These are phyloP conservation scores for Subacronicta megacephala DNA, from an alignment of 2,888 invertebrate genomes.

Conservation along the genomic window DNA sequence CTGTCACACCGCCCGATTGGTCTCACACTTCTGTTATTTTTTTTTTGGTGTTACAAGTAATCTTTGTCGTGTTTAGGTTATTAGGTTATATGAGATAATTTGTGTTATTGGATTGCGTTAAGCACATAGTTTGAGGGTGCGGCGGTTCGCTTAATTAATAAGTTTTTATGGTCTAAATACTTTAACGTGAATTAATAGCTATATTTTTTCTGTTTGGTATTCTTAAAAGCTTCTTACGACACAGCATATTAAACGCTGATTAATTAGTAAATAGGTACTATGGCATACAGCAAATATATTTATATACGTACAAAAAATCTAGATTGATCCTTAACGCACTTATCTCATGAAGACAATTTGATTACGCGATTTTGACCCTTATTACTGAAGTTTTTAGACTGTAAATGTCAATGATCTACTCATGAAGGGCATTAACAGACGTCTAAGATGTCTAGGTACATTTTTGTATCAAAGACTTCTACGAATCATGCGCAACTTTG, in stretches of 20 bases:
- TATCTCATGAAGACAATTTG: neutral
- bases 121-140: neutral
- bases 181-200: no score
- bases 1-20: conserved; percentile 82
- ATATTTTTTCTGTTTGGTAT: no score
- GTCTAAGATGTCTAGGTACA: conserved; percentile 3
- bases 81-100: conserved; percentile 66
- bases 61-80: conserved; percentile 75
- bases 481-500: conserved; percentile 32
- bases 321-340: no score
- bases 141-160: neutral
- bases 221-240: no score
- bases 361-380: conserved; percentile 7
- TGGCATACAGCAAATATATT: no score
- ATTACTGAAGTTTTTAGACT: neutral
- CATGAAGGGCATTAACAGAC: conserved; percentile 6
- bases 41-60: conserved; percentile 58
- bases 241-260: no score
- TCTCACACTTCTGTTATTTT: conserved; percentile 75
- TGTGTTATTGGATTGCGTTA: conserved; percentile 33
- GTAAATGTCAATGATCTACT: neutral
- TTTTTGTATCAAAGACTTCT: conserved; percentile 11
- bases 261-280: no score
- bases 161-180: neutral
- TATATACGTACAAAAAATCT: no score